Percentiles rank a stretch among this genome's conserved stretches.
Conservation (phyloP, 2,113 vertebrate species). For the Narcine bancroftii region DNA sequence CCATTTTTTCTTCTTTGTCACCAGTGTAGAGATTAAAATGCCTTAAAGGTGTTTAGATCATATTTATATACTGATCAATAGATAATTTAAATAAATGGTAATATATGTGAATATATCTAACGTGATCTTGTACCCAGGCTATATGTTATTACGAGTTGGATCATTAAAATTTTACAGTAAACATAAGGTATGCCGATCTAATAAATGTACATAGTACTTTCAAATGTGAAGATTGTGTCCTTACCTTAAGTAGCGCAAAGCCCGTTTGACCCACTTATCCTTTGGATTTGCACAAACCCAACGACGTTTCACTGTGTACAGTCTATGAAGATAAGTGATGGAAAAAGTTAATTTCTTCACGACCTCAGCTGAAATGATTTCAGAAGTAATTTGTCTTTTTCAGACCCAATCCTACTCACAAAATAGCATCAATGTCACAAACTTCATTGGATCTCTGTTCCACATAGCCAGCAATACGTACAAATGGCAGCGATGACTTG, state of each 20-base stretch:
- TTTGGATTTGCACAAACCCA: not conserved
- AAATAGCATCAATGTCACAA: slow-evolving; percentile 10
- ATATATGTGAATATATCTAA: not conserved
- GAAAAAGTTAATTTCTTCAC: not conserved
- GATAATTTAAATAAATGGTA: not conserved
- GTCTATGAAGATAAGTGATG: not conserved
- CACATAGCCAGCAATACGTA: not conserved
- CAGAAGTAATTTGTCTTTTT: not conserved
- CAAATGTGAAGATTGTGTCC: too few species aligned
- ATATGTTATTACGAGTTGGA: not conserved
- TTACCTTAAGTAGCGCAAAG: not conserved
- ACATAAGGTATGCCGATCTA: not conserved
- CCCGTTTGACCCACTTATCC: not conserved
- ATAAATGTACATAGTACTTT: not conserved
- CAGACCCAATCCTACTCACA: not conserved
- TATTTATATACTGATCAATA: not conserved
- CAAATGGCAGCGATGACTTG: not conserved
- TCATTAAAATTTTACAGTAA: not conserved
- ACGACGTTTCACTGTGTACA: slow-evolving; percentile 26
- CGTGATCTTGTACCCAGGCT: not conserved
- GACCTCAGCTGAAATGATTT: not conserved
- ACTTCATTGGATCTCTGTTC: not conserved
- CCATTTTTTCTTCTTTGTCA: not conserved
- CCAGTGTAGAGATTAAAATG: not conserved
- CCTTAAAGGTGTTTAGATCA: not conserved